A percentile compares a stretch with the other conserved stretches of the same genome.
These are phyloP conservation scores for Spongia lamella DNA, from an alignment of 37 sponge, comb jelly and placozoan species.

Conservation along the genomic window DNA sequence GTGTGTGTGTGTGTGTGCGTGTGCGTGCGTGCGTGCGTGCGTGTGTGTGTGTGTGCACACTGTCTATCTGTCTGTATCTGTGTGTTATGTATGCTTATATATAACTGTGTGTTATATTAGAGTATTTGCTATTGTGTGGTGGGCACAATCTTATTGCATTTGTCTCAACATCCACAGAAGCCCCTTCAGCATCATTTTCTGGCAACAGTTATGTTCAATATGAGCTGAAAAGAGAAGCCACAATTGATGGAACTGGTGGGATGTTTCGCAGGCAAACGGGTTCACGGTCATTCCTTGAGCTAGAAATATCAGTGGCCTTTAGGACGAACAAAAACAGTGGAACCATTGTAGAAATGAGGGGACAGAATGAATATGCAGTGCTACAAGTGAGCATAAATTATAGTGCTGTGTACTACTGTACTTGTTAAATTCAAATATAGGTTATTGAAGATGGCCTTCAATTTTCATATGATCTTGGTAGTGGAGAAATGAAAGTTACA, in stretches of 20 bases:
- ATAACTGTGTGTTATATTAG: neutral
- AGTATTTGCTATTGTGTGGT: too few relatives aligned
- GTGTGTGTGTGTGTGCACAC: neutral
- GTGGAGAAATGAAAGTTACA: slow-evolving; percentile 22
- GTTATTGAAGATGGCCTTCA: slow-evolving; percentile 51
- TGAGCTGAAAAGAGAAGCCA: neutral
- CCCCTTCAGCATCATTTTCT: slow-evolving; percentile 40
- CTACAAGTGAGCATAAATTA: slow-evolving; percentile 38
- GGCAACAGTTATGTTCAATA: slow-evolving; percentile 53
- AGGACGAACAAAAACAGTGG: slow-evolving; percentile 20
- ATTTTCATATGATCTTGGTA: slow-evolving; percentile 66
- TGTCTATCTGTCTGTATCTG: neutral
- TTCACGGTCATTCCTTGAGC: too few relatives aligned
- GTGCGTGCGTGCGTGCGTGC: neutral
- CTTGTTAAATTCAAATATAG: slow-evolving; percentile 6
- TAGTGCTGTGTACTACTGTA: neutral
- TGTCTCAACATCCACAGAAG: slow-evolving; percentile 2
- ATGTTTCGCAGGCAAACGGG: too few relatives aligned
- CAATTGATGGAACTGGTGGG: too few relatives aligned
- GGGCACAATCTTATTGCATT: neutral
- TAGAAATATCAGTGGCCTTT: slow-evolving; percentile 25
- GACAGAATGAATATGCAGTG: slow-evolving; percentile 34
- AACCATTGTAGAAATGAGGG: slow-evolving; percentile 40
- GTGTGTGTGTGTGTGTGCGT: neutral
- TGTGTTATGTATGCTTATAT: too few relatives aligned